phyloP scores from a whole-genome alignment of 1,140 invertebrate species.

The Sinella curviseta region DNA sequence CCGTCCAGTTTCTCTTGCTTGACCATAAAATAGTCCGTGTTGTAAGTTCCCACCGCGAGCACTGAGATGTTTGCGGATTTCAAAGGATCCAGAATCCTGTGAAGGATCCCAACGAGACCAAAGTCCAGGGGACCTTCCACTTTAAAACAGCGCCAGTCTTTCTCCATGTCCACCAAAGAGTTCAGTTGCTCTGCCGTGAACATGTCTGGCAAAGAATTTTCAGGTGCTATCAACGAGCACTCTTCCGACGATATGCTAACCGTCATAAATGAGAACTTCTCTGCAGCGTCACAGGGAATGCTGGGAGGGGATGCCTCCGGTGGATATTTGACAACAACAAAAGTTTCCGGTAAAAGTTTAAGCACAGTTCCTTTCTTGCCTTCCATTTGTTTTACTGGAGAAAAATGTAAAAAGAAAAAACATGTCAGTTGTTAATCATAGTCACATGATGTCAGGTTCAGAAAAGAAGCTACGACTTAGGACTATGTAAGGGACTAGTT shows the following conservation, averaged over 20 bases:
- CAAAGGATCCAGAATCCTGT: conserved; percentile 29
- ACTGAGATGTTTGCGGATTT: conserved; percentile 33
- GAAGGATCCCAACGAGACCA: conserved; percentile 33
- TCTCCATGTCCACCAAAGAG: neutral
- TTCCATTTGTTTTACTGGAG: no score
- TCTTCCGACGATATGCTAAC: no score
- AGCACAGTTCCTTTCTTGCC: no score
- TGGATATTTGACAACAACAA: neutral
- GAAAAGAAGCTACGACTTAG: no score
- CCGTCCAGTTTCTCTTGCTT: conserved; percentile 21
- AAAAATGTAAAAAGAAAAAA: no score
- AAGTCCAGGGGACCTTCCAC: conserved; percentile 41
- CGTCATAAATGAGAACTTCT: no score
- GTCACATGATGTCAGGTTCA: no score
- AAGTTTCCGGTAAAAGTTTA: neutral
- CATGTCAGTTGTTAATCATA: no score
- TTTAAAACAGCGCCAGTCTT: conserved; percentile 30
- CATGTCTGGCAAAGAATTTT: neutral
- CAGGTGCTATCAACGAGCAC: neutral
- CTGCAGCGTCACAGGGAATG: no score
- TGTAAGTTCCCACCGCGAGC: conserved; percentile 34
- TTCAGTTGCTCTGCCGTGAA: neutral
- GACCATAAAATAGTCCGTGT: conserved; percentile 40
- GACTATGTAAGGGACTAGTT: no score
- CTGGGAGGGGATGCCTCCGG: no score